phyloP scores from a whole-genome alignment of 2,888 invertebrate genomes.

The Acanthacorydalis orientalis region DNA sequence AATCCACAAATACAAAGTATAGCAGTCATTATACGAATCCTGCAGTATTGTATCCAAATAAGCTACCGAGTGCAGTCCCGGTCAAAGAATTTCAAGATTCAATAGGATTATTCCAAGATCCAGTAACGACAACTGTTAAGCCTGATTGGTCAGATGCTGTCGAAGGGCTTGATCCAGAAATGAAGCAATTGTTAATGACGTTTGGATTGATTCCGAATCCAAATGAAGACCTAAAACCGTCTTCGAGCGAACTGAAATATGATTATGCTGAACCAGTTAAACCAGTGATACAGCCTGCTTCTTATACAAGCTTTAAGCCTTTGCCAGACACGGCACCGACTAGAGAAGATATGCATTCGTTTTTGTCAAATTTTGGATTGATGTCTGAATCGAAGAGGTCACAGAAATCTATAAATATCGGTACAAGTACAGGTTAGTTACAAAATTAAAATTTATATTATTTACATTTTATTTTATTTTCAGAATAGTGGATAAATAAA shows the following conservation, averaged over 20 bases:
- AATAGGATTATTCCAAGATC: constrained; percentile 22
- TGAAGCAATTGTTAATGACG: constrained; percentile 27
- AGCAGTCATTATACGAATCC: constrained; percentile 29
- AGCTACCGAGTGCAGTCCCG: constrained; percentile 13
- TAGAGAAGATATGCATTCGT: constrained; percentile 22
- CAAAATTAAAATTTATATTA: not conserved
- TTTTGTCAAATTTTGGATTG: constrained; percentile 22
- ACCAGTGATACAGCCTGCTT: constrained; percentile 19
- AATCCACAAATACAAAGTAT: constrained; percentile 11
- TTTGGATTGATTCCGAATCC: constrained; percentile 26
- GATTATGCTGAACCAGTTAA: constrained; percentile 14
- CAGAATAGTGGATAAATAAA: no score
- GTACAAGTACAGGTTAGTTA: not conserved
- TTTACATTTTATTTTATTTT: not conserved
- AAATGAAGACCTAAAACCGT: constrained; percentile 10
- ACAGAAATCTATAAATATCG: not conserved
- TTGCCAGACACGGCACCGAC: constrained; percentile 18
- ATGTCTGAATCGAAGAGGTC: constrained; percentile 15
- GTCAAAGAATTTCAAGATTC: constrained; percentile 26
- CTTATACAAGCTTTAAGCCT: constrained; percentile 25
- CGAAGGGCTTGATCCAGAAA: constrained; percentile 23
- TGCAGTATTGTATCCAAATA: constrained; percentile 12
- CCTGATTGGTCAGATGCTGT: constrained; percentile 22
- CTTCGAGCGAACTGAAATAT: not conserved
- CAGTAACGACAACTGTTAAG: constrained; percentile 13